Evolutionary conservation across 1,140 invertebrate species (phyloP).

Genomic region (Cardiocondyla obscurior): DNA sequence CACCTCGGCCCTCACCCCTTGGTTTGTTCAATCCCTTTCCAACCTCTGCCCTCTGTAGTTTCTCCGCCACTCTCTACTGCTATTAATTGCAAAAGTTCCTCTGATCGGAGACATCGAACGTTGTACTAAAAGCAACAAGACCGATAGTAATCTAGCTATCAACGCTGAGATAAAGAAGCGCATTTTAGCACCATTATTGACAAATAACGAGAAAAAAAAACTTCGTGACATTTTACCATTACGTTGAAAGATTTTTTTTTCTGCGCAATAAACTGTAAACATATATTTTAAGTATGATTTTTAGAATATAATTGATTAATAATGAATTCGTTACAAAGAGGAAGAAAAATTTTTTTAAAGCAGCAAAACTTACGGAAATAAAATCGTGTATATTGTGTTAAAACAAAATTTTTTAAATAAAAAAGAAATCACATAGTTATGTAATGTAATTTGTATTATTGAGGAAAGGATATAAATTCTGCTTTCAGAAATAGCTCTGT

Average conservation of each 20-base stretch:
- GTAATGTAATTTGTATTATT: not conserved
- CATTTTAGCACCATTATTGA: slow-evolving; percentile 21
- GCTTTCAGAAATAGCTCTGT: not conserved
- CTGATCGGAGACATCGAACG: slow-evolving; percentile 57
- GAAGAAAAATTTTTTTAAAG: not conserved
- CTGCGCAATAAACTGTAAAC: not conserved
- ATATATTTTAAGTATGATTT: not conserved
- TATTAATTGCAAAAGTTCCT: slow-evolving; percentile 64
- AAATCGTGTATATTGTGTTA: not conserved
- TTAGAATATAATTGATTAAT: not conserved
- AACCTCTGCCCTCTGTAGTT: slow-evolving; percentile 25
- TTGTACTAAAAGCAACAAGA: slow-evolving; percentile 41
- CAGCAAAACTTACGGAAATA: not conserved
- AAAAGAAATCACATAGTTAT: not conserved
- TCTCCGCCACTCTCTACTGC: slow-evolving; percentile 53
- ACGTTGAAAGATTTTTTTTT: not conserved
- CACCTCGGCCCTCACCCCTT: not conserved
- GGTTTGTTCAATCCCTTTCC: slow-evolving; percentile 39
- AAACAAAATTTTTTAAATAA: no score
- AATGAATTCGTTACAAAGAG: not conserved
- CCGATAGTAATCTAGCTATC: slow-evolving; percentile 41
- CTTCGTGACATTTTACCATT: not conserved
- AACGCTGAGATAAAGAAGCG: slow-evolving; percentile 4
- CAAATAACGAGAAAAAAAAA: not conserved
- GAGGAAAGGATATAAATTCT: not conserved